These are phyloP conservation scores for Gari tellinella DNA, from an alignment of 2,888 invertebrate genomes.

Conservation along the genomic window DNA sequence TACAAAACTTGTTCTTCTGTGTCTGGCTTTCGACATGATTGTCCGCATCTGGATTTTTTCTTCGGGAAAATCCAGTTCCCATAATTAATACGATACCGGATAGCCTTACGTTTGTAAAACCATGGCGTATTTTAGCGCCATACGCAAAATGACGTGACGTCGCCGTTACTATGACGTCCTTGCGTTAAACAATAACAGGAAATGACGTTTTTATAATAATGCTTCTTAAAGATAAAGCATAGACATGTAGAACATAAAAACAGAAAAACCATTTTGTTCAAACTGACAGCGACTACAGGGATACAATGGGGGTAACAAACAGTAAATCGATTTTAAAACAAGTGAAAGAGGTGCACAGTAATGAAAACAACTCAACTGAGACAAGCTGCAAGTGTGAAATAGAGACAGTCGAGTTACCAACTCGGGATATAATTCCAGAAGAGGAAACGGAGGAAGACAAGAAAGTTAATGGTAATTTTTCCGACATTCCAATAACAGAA, in stretches of 20 bases:
- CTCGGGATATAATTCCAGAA: no score
- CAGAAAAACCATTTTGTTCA: not conserved
- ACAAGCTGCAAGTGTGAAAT: no score
- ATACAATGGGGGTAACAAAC: constrained; percentile 13
- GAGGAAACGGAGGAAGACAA: not conserved
- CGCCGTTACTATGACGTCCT: no score
- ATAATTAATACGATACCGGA: not conserved
- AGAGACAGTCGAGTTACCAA: not conserved
- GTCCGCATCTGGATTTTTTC: not conserved
- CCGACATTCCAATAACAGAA: constrained; percentile 28
- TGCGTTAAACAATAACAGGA: constrained; percentile 8
- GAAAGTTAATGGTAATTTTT: not conserved
- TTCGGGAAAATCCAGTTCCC: constrained; percentile 27
- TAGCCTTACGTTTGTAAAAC: not conserved
- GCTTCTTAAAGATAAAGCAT: not conserved
- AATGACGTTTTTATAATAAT: constrained; percentile 27
- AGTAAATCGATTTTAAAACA: constrained; percentile 8
- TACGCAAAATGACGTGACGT: constrained; percentile 1
- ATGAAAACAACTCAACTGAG: not conserved
- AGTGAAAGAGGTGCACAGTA: not conserved
- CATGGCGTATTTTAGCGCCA: constrained; percentile 20
- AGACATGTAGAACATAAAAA: not conserved
- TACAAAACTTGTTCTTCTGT: not conserved
- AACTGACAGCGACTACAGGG: not conserved
- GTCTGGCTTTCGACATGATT: not conserved